These are phyloP conservation scores for Stegodyphus dumicola DNA, from an alignment of 1,140 invertebrate species.

Conservation along the genomic window DNA sequence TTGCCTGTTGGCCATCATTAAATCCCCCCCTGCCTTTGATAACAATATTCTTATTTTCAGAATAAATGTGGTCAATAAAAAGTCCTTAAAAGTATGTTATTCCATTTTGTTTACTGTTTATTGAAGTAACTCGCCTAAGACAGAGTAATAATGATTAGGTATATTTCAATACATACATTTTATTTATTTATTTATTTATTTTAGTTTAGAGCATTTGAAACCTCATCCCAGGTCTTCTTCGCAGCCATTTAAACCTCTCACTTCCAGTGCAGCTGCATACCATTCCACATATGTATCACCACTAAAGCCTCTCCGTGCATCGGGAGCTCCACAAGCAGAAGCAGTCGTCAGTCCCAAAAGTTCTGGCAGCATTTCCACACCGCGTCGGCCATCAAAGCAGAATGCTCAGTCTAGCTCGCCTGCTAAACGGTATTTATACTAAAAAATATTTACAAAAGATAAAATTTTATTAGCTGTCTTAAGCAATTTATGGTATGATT, in stretches of 20 bases:
- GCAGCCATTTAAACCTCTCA: slow-evolving; percentile 48
- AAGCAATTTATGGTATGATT: too few relatives aligned
- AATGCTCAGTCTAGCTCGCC: slow-evolving; percentile 6
- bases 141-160: background rate
- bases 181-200: background rate
- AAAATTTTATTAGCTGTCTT: too few relatives aligned
- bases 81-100: too few relatives aligned
- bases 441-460: too few relatives aligned
- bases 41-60: too few relatives aligned
- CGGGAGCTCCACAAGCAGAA: background rate
- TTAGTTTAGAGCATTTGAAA: slow-evolving; percentile 44
- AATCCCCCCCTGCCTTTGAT: too few relatives aligned
- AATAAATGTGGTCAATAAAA: too few relatives aligned
- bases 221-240: slow-evolving; percentile 47
- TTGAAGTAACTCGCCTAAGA: too few relatives aligned
- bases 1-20: too few relatives aligned
- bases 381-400: slow-evolving; percentile 23
- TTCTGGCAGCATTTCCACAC: background rate
- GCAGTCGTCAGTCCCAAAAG: background rate
- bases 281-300: slow-evolving; percentile 54
- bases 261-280: slow-evolving; percentile 1
- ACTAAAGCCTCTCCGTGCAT: slow-evolving; percentile 37
- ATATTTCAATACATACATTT: background rate
- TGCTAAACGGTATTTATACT: slow-evolving; percentile 23
- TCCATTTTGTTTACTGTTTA: too few relatives aligned